Evolutionary conservation across 2,888 invertebrate species (phyloP).

Genomic region (Nematopogon swammerdamellus): DNA sequence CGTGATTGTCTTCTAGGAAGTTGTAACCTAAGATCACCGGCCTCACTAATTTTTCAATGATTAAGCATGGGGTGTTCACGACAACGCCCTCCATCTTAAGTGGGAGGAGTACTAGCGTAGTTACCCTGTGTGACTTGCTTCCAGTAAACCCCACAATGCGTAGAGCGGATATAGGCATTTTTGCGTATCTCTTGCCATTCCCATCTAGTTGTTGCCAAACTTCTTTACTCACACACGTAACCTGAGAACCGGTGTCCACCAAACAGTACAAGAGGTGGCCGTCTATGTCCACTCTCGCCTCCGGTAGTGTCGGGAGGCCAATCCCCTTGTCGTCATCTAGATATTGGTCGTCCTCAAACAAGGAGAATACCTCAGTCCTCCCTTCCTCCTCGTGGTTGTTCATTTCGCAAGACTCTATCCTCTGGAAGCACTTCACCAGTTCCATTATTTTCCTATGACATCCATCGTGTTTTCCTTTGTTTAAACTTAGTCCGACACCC

Average conservation of each 20-base stretch:
- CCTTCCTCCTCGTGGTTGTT: too few relatives aligned
- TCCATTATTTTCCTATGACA: not conserved
- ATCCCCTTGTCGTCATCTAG: not conserved
- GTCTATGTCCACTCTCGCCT: not conserved
- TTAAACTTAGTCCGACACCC: too few relatives aligned
- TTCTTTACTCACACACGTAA: not conserved
- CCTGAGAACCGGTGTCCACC: slow-evolving; percentile 1
- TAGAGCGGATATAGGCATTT: not conserved
- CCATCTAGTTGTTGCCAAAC: not conserved
- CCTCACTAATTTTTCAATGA: not conserved
- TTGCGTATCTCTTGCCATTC: not conserved
- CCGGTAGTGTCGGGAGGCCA: not conserved
- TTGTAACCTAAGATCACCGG: slow-evolving; percentile 2
- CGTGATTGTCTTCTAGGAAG: not conserved
- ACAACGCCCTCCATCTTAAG: not conserved
- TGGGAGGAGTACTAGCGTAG: not conserved
- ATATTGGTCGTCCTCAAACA: not conserved
- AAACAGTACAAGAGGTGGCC: not conserved
- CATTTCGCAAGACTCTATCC: too few relatives aligned
- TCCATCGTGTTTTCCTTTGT: not conserved
- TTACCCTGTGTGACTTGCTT: not conserved
- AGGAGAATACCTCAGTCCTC: too few relatives aligned
- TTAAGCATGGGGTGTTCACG: not conserved
- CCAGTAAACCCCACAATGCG: not conserved
- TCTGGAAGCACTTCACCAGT: not conserved